Base-by-base conservation (phyloP, 2,888 invertebrate genomes). In the Chaetogeoica ovagalla region DNA sequence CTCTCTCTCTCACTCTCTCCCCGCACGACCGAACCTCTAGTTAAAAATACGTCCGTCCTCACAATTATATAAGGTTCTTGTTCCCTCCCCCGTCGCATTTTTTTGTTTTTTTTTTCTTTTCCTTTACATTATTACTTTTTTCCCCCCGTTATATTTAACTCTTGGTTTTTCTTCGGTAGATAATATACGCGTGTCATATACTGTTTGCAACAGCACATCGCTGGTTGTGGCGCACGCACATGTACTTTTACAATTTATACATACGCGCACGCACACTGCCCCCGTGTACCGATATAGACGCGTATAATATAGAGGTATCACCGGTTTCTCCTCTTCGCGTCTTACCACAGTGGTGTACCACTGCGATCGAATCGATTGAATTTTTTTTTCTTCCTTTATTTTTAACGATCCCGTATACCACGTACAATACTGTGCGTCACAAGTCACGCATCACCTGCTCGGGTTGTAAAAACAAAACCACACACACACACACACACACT, bases 381-480 rank as follows among this genome's bases (percentile, higher is more conserved):
- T 23, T 48, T 39, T 77, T 55, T 39, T 23, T 48, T 39, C 69
- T 55, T 39, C 19, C 30, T 43, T n/a, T 15, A 17, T 19, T 55
- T 70, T 70, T 70, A 70, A 79, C 55, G 77, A 70, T 79, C 77
- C 77, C 43, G 9, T 79, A 79, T n/a, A n/a, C n/a, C 63, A 57
- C 75, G 66, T n/a, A 57, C 65, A 57, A n/a, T 57, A 66, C n/a
- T 19, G 13, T 19, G 4, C 37, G 1, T 15, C 15, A 21, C 43
- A 11, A 57, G 57, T 66, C 57, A 39, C 30, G 48, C 23, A 72
- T 23, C 66, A 66, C 66, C 66, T 66, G 66, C 66, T n/a, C 43
- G 66, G 66, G 75, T 55, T 55, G 74, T 74, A 55, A 74, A 74
- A 63, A 63, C 63, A 60, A 74, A 21, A 55, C 63, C 43, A 55